Conservation (phyloP, 2,888 invertebrate species). For the Caenorhabditis angaria region DNA sequence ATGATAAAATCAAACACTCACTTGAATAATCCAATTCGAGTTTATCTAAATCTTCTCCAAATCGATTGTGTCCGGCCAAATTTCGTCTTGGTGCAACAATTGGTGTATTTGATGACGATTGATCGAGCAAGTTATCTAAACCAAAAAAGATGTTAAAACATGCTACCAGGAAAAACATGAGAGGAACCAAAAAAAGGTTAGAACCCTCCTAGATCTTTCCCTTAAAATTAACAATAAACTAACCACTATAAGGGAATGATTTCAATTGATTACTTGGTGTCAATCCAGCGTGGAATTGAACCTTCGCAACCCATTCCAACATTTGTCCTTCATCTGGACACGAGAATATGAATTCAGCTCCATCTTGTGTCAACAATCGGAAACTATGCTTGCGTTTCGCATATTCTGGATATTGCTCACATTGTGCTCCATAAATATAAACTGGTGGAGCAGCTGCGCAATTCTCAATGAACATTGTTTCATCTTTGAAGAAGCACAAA, state of each 20-base stretch:
- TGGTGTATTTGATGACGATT: slow-evolving; percentile 18
- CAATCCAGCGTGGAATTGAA: slow-evolving; percentile 89
- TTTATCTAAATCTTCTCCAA: slow-evolving; percentile 28
- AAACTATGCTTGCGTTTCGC: slow-evolving; percentile 85
- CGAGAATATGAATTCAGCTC: slow-evolving; percentile 90
- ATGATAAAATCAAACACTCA: slow-evolving; percentile 14
- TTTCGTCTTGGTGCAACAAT: slow-evolving; percentile 31
- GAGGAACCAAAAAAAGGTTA: neutral
- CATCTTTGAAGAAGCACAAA: slow-evolving; percentile 93
- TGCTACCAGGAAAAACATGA: neutral
- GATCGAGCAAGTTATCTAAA: slow-evolving; percentile 23
- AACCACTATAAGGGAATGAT: slow-evolving; percentile 43
- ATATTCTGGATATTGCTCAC: slow-evolving; percentile 89
- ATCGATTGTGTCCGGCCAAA: slow-evolving; percentile 13
- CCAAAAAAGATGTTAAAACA: neutral
- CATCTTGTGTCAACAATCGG: slow-evolving; percentile 85
- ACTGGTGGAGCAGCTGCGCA: slow-evolving; percentile 76
- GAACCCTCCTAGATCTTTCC: neutral
- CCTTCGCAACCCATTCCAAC: slow-evolving; percentile 77
- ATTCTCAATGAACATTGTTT: slow-evolving; percentile 86
- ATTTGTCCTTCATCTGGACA: slow-evolving; percentile 79
- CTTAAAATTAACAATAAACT: slow-evolving; percentile 8
- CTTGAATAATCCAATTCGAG: slow-evolving; percentile 40
- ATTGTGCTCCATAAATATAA: slow-evolving; percentile 80
- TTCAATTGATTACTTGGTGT: slow-evolving; percentile 78